Percentiles rank a stretch among this genome's conserved stretches.
These are phyloP conservation scores for Geotrypetes seraphini DNA, from an alignment of 2,797 vertebrate genomes.

Conservation along the genomic window DNA sequence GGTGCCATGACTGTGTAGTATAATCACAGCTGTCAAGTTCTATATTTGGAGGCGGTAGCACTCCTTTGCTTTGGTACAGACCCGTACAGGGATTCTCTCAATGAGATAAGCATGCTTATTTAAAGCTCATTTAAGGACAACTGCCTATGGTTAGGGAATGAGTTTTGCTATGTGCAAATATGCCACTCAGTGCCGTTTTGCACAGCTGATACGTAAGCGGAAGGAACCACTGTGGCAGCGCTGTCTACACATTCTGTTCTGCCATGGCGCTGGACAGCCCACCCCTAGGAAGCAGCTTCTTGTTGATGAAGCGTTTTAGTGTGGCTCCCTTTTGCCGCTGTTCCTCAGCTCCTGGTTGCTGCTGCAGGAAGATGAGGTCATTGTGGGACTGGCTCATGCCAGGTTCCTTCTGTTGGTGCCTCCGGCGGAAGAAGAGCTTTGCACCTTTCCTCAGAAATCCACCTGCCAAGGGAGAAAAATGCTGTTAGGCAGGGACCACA, in stretches of 20 bases:
- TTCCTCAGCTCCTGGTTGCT: constrained; percentile 47
- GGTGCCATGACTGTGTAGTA: too few relatives aligned
- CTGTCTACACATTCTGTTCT: constrained; percentile 40
- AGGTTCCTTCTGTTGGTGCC: constrained; percentile 87
- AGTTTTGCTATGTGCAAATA: background rate
- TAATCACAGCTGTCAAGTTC: too few relatives aligned
- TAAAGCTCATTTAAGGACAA: background rate
- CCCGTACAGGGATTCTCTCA: too few relatives aligned
- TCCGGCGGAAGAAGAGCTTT: constrained; percentile 85
- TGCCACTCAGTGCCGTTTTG: constrained; percentile 10
- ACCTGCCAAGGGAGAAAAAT: constrained; percentile 47
- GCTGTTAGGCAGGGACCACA: background rate
- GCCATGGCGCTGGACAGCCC: constrained; percentile 45
- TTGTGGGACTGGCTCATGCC: constrained; percentile 96
- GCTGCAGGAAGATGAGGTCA: constrained; percentile 86
- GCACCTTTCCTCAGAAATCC: constrained; percentile 82
- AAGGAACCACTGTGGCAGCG: background rate
- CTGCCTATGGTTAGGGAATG: background rate
- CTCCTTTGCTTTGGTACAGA: too few relatives aligned
- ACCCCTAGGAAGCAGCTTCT: constrained; percentile 65
- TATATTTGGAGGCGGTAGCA: too few relatives aligned
- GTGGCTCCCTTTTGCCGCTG: constrained; percentile 68
- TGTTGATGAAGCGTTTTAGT: constrained; percentile 71
- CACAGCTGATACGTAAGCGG: constrained; percentile 29
- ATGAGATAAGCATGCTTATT: background rate